phyloP scores from a whole-genome alignment of 2,888 invertebrate species.

The Adelphocoris suturalis region DNA sequence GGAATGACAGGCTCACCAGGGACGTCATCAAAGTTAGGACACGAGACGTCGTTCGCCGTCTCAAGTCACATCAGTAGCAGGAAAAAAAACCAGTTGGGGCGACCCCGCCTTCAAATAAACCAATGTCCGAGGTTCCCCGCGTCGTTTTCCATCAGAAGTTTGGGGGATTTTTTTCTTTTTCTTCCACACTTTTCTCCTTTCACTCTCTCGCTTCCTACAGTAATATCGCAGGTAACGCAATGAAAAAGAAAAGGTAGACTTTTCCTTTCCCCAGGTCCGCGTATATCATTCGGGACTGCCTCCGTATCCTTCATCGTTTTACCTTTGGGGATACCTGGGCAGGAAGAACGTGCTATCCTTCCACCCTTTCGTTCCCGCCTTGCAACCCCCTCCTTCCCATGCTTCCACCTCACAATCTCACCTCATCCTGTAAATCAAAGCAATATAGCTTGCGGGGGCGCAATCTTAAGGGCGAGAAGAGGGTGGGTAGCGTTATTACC shows the following conservation, averaged over 20 bases:
- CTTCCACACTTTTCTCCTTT: neutral
- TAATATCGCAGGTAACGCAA: conserved; percentile 41
- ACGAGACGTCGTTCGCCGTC: too few relatives aligned
- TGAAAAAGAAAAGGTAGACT: neutral
- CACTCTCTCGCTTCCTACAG: neutral
- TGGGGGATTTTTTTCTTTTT: neutral
- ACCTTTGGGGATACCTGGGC: conserved; percentile 55
- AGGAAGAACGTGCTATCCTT: conserved; percentile 46
- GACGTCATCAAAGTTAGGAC: too few relatives aligned
- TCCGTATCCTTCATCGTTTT: conserved; percentile 52
- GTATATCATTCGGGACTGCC: conserved; percentile 51
- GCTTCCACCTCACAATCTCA: conserved; percentile 38
- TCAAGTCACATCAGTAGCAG: neutral
- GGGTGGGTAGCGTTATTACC: conserved; percentile 58
- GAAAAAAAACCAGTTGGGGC: neutral
- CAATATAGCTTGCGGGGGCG: conserved; percentile 55
- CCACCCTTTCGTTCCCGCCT: neutral
- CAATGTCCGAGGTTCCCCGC: neutral
- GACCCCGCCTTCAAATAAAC: neutral
- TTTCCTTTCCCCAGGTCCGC: neutral
- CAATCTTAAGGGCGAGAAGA: conserved; percentile 38
- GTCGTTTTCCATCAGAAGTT: conserved; percentile 33
- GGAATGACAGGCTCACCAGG: too few relatives aligned
- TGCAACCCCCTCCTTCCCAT: neutral
- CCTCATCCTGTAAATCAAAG: conserved; percentile 68